Conservation (phyloP, 2,888 invertebrate genomes). For the Acleris emargana region DNA sequence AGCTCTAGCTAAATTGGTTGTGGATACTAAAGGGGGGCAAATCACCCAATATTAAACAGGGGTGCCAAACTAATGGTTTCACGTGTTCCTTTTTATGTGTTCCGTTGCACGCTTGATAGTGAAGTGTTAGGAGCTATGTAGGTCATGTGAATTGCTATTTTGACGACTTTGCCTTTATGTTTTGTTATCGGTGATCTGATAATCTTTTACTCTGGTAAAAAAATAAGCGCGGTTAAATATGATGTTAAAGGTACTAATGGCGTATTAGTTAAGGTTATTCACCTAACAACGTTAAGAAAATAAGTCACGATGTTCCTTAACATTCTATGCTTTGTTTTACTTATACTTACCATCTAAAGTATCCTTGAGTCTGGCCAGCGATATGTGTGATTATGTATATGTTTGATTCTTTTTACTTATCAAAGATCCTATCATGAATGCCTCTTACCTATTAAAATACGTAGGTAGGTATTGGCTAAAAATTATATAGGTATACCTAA, state of each 20-base stretch:
- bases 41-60: constrained; percentile 79
- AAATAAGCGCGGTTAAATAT: neutral
- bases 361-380: too few species aligned
- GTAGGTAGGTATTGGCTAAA: too few species aligned
- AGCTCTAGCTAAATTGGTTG: constrained; percentile 58
- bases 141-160: constrained; percentile 46
- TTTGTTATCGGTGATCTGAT: constrained; percentile 37
- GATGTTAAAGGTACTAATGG: neutral
- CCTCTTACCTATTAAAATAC: too few species aligned
- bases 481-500: too few species aligned
- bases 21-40: constrained; percentile 64
- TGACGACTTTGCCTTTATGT: constrained; percentile 36
- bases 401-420: too few species aligned
- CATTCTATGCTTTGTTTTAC: too few species aligned
- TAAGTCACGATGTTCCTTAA: neutral
- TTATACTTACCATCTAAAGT: too few species aligned
- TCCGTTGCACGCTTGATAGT: constrained; percentile 72
- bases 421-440: too few species aligned
- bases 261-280: too few species aligned
- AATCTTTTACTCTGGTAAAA: constrained; percentile 1
- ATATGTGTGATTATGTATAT: too few species aligned
- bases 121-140: constrained; percentile 63
- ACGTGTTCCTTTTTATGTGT: constrained; percentile 78
- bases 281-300: neutral
- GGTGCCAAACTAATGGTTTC: constrained; percentile 79